Base-by-base conservation (phyloP, 2,888 invertebrate species). In the Archaeoteleia sp. region DNA sequence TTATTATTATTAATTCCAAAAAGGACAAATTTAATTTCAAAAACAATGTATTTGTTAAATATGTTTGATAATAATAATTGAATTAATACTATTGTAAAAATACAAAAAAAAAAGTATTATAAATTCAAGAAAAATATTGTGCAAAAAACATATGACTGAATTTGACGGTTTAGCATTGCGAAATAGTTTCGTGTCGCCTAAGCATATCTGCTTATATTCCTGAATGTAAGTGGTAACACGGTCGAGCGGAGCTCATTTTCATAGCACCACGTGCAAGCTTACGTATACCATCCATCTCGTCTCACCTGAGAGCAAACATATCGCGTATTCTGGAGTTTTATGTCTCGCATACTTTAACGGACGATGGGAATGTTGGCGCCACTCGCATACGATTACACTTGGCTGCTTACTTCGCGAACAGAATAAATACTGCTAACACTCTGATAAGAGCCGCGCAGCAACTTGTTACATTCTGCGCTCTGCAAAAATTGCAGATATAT, bases 331-430 rank as follows among this genome's bases (percentile, higher is more conserved):
- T 17, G 39, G 29, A 51, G 60, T 51, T 60, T 51, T 49, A 49
- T 49, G 49, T 43, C 49, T 49, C 37, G 49, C 51, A 61, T 66
- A 66, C 62, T 58, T 67, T 66, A 74, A 70, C 70, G 71, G 70
- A 66, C 71, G 77, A 79, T 76, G 78, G 78, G 79, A 80, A 80
- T 80, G 80, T 80, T 80, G 80, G 80, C 80, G 80, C 80, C 80
- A 72, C 75, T 74, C 67, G 53, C 61, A 67, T 67, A 60, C 60
- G 43, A 43, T 60, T 43, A 51, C 37, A 35, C 37, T 35, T 29
- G 14, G 29, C 37, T 57, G 39, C 46, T 57, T 46, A 51, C 43
- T 51, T 51, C 45, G 51, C 51, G 15, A 42, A 51, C 60, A 60
- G 30, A 60, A 51, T 60, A 51, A 60, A 60, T 51, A 60, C 45